These are phyloP conservation scores for Hypomecis punctinalis DNA, from an alignment of 2,888 invertebrate species.

Conservation along the genomic window DNA sequence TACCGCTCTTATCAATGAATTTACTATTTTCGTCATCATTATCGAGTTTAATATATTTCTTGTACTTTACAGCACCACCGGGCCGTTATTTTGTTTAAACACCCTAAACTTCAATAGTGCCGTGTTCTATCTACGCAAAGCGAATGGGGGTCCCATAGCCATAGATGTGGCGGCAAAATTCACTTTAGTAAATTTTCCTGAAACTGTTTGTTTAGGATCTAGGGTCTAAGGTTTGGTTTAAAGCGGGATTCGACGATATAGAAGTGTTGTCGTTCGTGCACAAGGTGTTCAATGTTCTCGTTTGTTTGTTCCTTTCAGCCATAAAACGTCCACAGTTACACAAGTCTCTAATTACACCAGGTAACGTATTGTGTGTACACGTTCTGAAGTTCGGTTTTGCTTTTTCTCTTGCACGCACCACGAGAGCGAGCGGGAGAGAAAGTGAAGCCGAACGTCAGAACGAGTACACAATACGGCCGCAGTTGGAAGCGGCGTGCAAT, in stretches of 20 bases:
- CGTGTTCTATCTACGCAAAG: slow-evolving; percentile 31
- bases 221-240: slow-evolving; percentile 33
- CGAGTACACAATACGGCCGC: too few species aligned
- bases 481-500: too few species aligned
- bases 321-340: too few species aligned
- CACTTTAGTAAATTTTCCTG: slow-evolving; percentile 39
- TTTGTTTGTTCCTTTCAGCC: too few species aligned
- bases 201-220: slow-evolving; percentile 42
- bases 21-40: too few species aligned
- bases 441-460: too few species aligned
- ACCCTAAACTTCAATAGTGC: slow-evolving; percentile 22
- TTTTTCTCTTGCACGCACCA: too few species aligned
- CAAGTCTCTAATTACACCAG: too few species aligned
- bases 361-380: too few species aligned
- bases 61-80: neutral
- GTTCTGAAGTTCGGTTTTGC: too few species aligned
- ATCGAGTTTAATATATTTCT: slow-evolving; percentile 1
- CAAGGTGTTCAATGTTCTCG: neutral
- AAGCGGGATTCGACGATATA: slow-evolving; percentile 37
- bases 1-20: too few species aligned
- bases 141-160: slow-evolving; percentile 17
- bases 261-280: slow-evolving; percentile 22
- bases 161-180: slow-evolving; percentile 33
- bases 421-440: too few species aligned
- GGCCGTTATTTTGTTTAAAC: slow-evolving; percentile 16